Percentiles rank a stretch among this genome's conserved stretches.
Conservation (phyloP, 1,140 invertebrate genomes). For the Pseudomyrmex dendroicus region DNA sequence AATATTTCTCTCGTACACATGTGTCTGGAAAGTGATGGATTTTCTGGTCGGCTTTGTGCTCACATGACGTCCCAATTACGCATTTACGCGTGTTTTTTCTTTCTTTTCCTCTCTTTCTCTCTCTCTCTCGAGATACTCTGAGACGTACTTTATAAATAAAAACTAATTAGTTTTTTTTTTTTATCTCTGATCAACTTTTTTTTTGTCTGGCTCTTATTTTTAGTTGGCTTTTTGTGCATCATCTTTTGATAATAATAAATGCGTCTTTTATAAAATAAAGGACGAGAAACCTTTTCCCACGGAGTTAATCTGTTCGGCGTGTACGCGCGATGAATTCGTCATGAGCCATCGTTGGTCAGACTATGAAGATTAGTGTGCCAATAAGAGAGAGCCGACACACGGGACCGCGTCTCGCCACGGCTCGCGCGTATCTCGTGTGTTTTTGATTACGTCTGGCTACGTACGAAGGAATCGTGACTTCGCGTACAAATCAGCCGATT, state of each 20-base stretch:
- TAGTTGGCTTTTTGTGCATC: too few species aligned
- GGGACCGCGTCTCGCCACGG: conserved; percentile 37
- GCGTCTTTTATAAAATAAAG: background rate
- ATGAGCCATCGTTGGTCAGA: background rate
- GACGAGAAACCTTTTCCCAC: background rate
- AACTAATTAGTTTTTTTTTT: too few species aligned
- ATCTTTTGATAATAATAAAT: background rate
- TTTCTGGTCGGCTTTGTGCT: background rate
- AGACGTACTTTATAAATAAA: too few species aligned
- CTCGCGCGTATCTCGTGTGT: conserved; percentile 72
- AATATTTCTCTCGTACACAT: background rate
- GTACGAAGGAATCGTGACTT: conserved; percentile 73
- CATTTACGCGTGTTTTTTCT: too few species aligned
- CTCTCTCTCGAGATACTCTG: too few species aligned
- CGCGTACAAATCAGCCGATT: conserved; percentile 77
- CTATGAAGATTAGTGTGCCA: conserved; percentile 22
- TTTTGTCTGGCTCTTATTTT: too few species aligned
- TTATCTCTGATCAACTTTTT: too few species aligned
- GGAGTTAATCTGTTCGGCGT: conserved; percentile 2
- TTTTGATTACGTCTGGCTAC: conserved; percentile 74
- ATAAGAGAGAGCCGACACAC: conserved; percentile 11
- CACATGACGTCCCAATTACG: background rate
- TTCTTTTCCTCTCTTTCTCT: too few species aligned
- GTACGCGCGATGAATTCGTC: conserved; percentile 5
- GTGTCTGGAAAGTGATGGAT: background rate